Base-by-base conservation (phyloP, 92 coral and sea anemone genomes). In the Palythoa caribaeorum region DNA sequence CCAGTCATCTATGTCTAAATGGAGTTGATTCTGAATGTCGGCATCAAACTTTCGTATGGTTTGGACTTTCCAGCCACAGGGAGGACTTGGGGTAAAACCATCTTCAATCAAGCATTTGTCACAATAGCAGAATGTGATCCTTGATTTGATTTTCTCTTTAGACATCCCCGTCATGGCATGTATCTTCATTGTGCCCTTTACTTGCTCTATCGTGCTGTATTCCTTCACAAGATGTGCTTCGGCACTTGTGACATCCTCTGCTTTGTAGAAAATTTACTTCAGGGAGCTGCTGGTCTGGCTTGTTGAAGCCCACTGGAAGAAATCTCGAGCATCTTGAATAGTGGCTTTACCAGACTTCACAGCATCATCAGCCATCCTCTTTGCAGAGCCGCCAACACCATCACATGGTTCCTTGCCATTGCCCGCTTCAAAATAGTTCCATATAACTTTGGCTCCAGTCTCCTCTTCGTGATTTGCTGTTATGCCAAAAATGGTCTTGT, bases 291-390 rank as follows among this genome's bases (percentile, higher is more conserved):
- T 51, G 47, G 47, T 13, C 36, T 71, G 76, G 76, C 13, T 36
- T 15, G 48, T 47, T 13, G 73, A 35, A 3, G 85, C 89, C 92
- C 79, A 84, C 13, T 59, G 38, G 70, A 89, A 89, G 85, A 89
- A 90, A 38, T 74, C 47, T 7, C 84, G 38, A 1, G 89, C 89
- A 71, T 90, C 92, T 8, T 90, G 52, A 0, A 78, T 77, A 6
- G 50, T 72, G 2, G 59, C 80, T 44, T 85, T 90, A 40, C 75
- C 73, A n/a, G 79, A 38, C 10, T 75, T 4, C 35, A 88, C 92
- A 20, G 91, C 89, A 47, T 90, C 88, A 69, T 87, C 90, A 1
- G 93, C 92, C 88, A 85, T 84, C 14, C 92, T 51, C 66, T 89
- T 92, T 6, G 80, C 79, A 9, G 87, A 38, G 0, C 92, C 92